These are phyloP conservation scores for Protonemura montana DNA, from an alignment of 2,888 invertebrate species.

Conservation along the genomic window DNA sequence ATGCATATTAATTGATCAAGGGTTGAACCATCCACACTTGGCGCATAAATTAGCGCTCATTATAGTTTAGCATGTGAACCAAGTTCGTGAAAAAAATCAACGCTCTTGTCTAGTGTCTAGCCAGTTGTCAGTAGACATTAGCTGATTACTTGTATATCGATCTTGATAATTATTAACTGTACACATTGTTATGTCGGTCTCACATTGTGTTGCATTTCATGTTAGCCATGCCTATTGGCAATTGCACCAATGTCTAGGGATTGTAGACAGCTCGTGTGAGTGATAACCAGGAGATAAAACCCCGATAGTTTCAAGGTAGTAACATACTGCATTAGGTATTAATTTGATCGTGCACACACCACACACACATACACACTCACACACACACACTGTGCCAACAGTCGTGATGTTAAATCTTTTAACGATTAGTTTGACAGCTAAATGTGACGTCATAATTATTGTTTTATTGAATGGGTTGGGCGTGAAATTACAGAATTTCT, in stretches of 20 bases:
- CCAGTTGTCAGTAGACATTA: not conserved
- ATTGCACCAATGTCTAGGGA: not conserved
- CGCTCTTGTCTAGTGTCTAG: not conserved
- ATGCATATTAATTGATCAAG: too few species aligned
- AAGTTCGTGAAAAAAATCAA: too few species aligned
- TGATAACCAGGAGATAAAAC: not conserved
- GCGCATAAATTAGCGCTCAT: too few species aligned
- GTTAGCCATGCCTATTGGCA: not conserved
- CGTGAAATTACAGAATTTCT: not conserved
- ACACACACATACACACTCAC: too few species aligned
- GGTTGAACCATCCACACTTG: too few species aligned
- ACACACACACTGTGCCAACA: not conserved
- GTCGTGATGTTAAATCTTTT: not conserved
- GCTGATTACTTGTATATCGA: not conserved
- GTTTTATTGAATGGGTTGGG: conserved; percentile 7
- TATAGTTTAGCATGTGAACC: too few species aligned
- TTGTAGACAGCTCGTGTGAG: not conserved
- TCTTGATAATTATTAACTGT: not conserved
- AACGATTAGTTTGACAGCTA: conserved; percentile 1
- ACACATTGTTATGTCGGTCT: not conserved
- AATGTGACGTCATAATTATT: conserved; percentile 2
- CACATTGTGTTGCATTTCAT: not conserved
- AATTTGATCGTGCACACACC: conserved; percentile 3
- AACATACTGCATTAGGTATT: not conserved
- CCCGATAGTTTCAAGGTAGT: not conserved